Evolutionary conservation across 1,140 invertebrate genomes (phyloP).

Genomic region (Dreissena rostriformis): DNA sequence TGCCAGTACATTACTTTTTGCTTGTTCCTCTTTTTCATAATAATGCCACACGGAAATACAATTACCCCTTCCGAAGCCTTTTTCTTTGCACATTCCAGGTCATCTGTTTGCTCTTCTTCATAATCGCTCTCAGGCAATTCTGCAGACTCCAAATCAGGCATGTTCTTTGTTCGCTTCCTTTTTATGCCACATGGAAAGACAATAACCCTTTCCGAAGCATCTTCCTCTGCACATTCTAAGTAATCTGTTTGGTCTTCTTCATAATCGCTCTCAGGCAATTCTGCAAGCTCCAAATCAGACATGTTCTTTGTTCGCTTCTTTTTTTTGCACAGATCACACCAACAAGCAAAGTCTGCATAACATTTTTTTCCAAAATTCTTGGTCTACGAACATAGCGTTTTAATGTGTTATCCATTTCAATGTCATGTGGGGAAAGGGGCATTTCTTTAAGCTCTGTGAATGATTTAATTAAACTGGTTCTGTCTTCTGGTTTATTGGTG

Average conservation of each 20-base stretch:
- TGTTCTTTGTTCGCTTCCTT: background rate
- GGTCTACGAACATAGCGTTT: slow-evolving; percentile 41
- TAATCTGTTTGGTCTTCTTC: slow-evolving; percentile 26
- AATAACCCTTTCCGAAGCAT: background rate
- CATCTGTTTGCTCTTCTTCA: slow-evolving; percentile 33
- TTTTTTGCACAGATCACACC: slow-evolving; percentile 35
- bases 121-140: slow-evolving; percentile 47
- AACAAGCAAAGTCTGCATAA: slow-evolving; percentile 53
- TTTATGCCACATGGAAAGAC: slow-evolving; percentile 35
- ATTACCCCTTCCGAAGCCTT: background rate
- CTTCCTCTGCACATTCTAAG: background rate
- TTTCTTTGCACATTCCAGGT: background rate
- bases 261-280: slow-evolving; percentile 44
- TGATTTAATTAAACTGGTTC: slow-evolving; percentile 50
- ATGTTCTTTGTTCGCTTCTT: background rate
- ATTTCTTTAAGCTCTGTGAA: slow-evolving; percentile 28
- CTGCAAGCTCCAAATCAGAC: slow-evolving; percentile 14
- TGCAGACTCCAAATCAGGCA: background rate
- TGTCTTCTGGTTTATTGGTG: slow-evolving; percentile 32
- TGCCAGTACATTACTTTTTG: slow-evolving; percentile 37
- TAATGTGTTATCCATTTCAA: slow-evolving; percentile 34
- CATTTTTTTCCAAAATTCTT: slow-evolving; percentile 34
- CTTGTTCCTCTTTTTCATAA: slow-evolving; percentile 13
- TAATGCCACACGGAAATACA: slow-evolving; percentile 36
- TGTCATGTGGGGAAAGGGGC: slow-evolving; percentile 21